phyloP scores from a whole-genome alignment of 2,888 invertebrate genomes.

The Hypsopygia costalis region DNA sequence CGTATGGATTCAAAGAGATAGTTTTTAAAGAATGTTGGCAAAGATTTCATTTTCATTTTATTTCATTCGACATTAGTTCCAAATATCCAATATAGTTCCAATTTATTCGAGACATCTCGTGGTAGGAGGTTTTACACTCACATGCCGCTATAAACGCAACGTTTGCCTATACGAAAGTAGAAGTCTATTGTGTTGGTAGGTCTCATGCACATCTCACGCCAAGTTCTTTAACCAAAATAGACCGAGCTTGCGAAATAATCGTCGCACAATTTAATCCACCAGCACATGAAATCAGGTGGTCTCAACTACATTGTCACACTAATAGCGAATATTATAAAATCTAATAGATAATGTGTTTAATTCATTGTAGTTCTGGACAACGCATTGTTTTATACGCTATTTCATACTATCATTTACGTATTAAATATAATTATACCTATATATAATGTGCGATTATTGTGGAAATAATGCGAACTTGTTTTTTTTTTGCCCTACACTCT shows the following conservation, averaged over 20 bases:
- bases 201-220: conserved; percentile 24
- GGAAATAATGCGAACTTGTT: conserved; percentile 2
- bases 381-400: too few species aligned
- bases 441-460: too few species aligned
- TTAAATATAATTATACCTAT: too few species aligned
- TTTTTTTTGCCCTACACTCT: conserved; percentile 17
- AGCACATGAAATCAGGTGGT: conserved; percentile 34
- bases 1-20: conserved; percentile 19
- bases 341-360: too few species aligned
- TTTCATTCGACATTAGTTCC: conserved; percentile 33
- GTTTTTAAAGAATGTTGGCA: conserved; percentile 47
- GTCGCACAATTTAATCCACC: conserved; percentile 17
- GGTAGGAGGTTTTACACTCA: conserved; percentile 19
- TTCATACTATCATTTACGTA: too few species aligned
- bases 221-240: conserved; percentile 60
- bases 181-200: conserved; percentile 25
- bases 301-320: not conserved
- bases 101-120: conserved; percentile 38
- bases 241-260: conserved; percentile 52
- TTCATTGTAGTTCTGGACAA: too few species aligned
- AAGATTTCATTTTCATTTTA: too few species aligned
- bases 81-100: conserved; percentile 48
- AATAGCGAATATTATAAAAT: conserved; percentile 9
- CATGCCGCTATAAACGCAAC: conserved; percentile 20
- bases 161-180: conserved; percentile 18